Percentiles rank a stretch among this genome's conserved stretches.
phyloP scores from a whole-genome alignment of 2,888 invertebrate species.

The Lepidocyrtinus sp. region DNA sequence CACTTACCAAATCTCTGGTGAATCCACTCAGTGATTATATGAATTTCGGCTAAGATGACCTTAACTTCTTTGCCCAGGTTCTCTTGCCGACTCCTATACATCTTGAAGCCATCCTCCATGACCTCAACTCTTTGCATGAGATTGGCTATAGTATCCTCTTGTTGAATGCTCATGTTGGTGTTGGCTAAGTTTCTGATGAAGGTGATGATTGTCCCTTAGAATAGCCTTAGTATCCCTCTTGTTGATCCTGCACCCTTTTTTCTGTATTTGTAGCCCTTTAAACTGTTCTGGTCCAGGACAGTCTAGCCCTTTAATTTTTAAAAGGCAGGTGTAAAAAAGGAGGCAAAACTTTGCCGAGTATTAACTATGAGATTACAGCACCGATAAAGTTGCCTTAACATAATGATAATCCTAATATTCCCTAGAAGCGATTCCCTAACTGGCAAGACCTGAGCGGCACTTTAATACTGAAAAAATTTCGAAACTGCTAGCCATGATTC shows the following conservation, averaged over 20 bases:
- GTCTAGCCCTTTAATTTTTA: constrained; percentile 58
- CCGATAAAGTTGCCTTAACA: neutral
- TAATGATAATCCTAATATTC: neutral
- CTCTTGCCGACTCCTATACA: constrained; percentile 52
- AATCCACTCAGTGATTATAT: constrained; percentile 64
- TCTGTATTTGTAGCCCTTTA: constrained; percentile 45
- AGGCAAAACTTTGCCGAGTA: constrained; percentile 42
- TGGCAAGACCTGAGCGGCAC: constrained; percentile 44
- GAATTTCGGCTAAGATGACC: constrained; percentile 59
- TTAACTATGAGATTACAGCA: neutral
- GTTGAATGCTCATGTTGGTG: constrained; percentile 50
- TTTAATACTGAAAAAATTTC: constrained; percentile 37
- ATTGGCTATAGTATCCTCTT: constrained; percentile 28
- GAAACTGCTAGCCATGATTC: constrained; percentile 6
- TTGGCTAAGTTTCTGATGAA: no score
- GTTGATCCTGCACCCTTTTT: neutral
- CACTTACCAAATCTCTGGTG: constrained; percentile 61
- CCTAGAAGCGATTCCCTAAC: constrained; percentile 36
- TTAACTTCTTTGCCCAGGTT: constrained; percentile 57
- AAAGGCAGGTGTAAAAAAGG: constrained; percentile 45
- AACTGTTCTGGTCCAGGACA: constrained; percentile 12
- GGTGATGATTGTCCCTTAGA: neutral
- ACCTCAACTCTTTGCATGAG: constrained; percentile 41
- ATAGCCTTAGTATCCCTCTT: neutral
- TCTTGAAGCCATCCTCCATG: constrained; percentile 59